These are phyloP conservation scores for Fopius arisanus DNA, from an alignment of 1,140 invertebrate genomes.

Conservation along the genomic window DNA sequence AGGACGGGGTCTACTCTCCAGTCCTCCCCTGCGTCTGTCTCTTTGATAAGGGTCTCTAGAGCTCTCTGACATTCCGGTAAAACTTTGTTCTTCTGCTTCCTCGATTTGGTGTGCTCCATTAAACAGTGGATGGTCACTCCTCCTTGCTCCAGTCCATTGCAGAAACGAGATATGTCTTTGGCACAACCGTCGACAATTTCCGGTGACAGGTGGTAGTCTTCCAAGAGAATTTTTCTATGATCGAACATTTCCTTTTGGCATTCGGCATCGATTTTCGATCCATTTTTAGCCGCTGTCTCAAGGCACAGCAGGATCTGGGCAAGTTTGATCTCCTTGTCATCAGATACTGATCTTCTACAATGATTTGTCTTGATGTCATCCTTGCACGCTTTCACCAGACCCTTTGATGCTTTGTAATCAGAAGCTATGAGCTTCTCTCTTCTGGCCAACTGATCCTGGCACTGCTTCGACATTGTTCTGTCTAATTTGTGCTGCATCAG, in stretches of 20 bases:
- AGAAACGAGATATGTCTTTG: conserved; percentile 82
- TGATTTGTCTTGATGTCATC: conserved; percentile 88
- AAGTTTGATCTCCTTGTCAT: conserved; percentile 84
- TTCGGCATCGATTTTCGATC: conserved; percentile 73
- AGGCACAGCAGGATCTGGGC: conserved; percentile 93
- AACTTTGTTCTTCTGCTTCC: conserved; percentile 70
- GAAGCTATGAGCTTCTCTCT: conserved; percentile 87
- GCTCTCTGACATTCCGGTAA: conserved; percentile 74
- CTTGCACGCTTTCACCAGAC: conserved; percentile 86
- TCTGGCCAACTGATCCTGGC: conserved; percentile 83
- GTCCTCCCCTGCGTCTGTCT: conserved; percentile 85
- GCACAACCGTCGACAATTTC: conserved; percentile 91
- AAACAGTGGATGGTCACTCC: conserved; percentile 95
- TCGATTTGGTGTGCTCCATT: conserved; percentile 84
- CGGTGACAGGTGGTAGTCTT: conserved; percentile 91
- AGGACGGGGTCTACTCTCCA: conserved; percentile 92
- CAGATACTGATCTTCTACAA: conserved; percentile 76
- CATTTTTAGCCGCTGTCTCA: conserved; percentile 84
- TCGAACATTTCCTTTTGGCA: conserved; percentile 90
- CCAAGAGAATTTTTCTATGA: conserved; percentile 89
- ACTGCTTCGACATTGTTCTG: conserved; percentile 73
- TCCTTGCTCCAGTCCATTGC: conserved; percentile 76
- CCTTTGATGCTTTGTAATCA: conserved; percentile 91
- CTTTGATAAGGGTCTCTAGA: conserved; percentile 81
- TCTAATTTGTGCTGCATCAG: conserved; percentile 87